A percentile compares a stretch with the other conserved stretches of the same genome.
These are phyloP conservation scores for Zoanthus solanderi DNA, from an alignment of 92 coral and sea anemone genomes.

Conservation along the genomic window DNA sequence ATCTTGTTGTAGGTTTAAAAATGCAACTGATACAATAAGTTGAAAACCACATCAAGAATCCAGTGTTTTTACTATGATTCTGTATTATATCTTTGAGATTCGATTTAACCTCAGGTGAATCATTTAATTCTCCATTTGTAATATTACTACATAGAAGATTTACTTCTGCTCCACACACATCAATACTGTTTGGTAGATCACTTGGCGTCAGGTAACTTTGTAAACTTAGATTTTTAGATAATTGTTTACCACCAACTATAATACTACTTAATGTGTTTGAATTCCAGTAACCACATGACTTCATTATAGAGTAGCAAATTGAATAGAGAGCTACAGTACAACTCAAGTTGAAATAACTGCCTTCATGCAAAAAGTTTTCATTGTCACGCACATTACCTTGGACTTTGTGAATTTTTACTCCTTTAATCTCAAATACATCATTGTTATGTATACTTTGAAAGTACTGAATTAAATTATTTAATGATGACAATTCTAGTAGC, in stretches of 20 bases:
- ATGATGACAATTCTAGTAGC: constrained; percentile 54
- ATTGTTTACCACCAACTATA: constrained; percentile 49
- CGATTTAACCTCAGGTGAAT: constrained; percentile 50
- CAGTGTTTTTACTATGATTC: constrained; percentile 33
- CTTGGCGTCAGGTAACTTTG: constrained; percentile 43
- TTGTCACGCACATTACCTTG: constrained; percentile 36
- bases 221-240: constrained; percentile 57
- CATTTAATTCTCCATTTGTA: constrained; percentile 48
- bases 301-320: constrained; percentile 59
- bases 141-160: constrained; percentile 29
- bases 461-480: constrained; percentile 42
- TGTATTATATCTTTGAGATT: constrained; percentile 46
- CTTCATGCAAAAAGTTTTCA: constrained; percentile 25
- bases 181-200: constrained; percentile 50
- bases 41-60: constrained; percentile 41
- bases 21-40: constrained; percentile 56
- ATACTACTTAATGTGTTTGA: constrained; percentile 30
- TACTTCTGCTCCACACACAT: constrained; percentile 53
- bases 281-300: constrained; percentile 58
- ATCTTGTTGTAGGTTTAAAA: constrained; percentile 44
- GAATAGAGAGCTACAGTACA: constrained; percentile 64
- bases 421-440: constrained; percentile 65
- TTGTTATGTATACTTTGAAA: constrained; percentile 59
- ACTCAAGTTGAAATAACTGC: constrained; percentile 54
- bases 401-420: constrained; percentile 53